Conservation (phyloP, 2,113 vertebrate genomes). For the Crotophaga sulcirostris region DNA sequence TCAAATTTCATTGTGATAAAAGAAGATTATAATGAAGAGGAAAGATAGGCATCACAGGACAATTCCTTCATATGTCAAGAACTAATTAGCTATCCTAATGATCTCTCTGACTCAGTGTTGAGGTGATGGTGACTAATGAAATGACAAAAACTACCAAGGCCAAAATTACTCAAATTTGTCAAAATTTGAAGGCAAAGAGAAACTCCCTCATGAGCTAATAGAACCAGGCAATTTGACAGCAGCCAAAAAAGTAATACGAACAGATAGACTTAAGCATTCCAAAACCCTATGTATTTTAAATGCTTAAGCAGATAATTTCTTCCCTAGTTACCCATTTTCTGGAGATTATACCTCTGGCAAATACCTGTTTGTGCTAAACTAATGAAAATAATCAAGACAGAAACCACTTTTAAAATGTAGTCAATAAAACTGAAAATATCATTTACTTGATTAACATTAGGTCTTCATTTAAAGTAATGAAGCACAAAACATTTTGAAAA, state of each 20-base stretch:
- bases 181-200: neutral
- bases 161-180: neutral
- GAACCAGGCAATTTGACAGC: neutral
- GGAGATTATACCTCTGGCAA: neutral
- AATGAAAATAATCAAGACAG: neutral
- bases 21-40: neutral
- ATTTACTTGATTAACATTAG: neutral
- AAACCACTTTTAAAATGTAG: neutral
- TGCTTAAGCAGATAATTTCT: neutral
- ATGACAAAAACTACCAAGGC: slow-evolving; percentile 22
- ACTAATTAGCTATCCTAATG: slow-evolving; percentile 16
- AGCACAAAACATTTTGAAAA: neutral
- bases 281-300: neutral
- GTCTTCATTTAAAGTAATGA: neutral
- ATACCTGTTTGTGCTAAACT: neutral
- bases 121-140: slow-evolving; percentile 17
- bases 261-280: neutral
- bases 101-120: slow-evolving; percentile 7
- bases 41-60: neutral
- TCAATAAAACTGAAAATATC: neutral
- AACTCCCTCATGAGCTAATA: neutral
- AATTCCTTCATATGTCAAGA: slow-evolving; percentile 10
- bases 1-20: neutral
- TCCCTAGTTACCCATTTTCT: neutral
- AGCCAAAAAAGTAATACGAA: neutral